Percentiles rank a stretch among this genome's conserved stretches.
These are phyloP conservation scores for Cecropterus lyciades DNA, from an alignment of 1,140 invertebrate species.

Conservation along the genomic window DNA sequence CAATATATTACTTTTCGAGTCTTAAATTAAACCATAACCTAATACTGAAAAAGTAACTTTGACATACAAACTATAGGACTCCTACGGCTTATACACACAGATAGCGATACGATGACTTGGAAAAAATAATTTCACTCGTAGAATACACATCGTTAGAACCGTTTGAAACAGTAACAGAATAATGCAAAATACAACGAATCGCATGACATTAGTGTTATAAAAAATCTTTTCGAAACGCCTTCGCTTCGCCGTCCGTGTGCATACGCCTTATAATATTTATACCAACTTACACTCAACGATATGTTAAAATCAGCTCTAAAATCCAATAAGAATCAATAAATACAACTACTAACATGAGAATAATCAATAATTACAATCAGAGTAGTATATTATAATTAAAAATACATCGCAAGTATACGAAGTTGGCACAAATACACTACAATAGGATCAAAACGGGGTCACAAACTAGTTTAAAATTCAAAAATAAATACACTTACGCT, in stretches of 20 bases:
- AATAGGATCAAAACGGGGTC: conserved; percentile 53
- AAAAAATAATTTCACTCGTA: not conserved
- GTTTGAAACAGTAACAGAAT: no score
- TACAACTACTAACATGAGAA: conserved; percentile 28
- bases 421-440: conserved; percentile 76
- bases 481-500: conserved; percentile 72
- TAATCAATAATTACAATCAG: conserved; percentile 20
- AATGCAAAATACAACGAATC: not conserved
- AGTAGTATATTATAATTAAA: conserved; percentile 41
- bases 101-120: not conserved
- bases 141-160: no score
- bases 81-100: not conserved
- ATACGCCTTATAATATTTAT: conserved; percentile 54
- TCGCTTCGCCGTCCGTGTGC: not conserved
- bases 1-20: conserved; percentile 69
- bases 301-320: conserved; percentile 57
- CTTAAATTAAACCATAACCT: conserved; percentile 67
- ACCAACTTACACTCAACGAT: conserved; percentile 62
- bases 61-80: conserved; percentile 43
- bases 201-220: not conserved
- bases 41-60: conserved; percentile 75
- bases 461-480: conserved; percentile 42
- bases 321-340: conserved; percentile 33
- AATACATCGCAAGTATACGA: conserved; percentile 39
- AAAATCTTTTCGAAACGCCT: not conserved